Percentiles rank a stretch among this genome's conserved stretches.
phyloP scores from a whole-genome alignment of 2,797 vertebrate genomes.

The Pantherophis vulpinus region DNA sequence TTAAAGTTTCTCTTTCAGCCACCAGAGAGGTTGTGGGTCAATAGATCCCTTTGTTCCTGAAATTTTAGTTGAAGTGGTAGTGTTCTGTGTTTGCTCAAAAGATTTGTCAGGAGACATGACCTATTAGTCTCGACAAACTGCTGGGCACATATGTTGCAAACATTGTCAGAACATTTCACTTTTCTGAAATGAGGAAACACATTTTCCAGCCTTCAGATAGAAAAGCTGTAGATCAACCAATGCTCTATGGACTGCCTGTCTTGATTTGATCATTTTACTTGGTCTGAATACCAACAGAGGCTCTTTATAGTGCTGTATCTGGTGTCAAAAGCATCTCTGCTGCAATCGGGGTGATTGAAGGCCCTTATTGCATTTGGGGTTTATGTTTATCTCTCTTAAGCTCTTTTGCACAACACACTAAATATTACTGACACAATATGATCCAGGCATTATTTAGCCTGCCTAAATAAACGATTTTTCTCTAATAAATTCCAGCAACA shows the following conservation, averaged over 20 bases:
- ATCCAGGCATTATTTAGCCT: slow-evolving; percentile 32
- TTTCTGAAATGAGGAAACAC: slow-evolving; percentile 2
- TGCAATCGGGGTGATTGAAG: not conserved
- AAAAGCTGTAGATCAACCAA: not conserved
- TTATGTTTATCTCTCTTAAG: not conserved
- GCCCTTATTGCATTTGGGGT: not conserved
- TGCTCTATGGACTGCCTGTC: not conserved
- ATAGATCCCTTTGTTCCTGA: not conserved
- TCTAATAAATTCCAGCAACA: slow-evolving; percentile 52
- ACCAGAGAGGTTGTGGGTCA: not conserved
- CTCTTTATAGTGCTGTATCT: not conserved
- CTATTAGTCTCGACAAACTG: slow-evolving; percentile 23
- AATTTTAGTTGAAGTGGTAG: slow-evolving; percentile 13
- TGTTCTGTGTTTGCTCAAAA: not conserved
- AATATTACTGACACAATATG: not conserved
- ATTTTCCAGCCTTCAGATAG: not conserved
- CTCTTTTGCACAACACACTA: not conserved
- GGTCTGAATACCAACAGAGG: slow-evolving; percentile 3
- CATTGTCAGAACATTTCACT: not conserved
- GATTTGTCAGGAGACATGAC: not conserved
- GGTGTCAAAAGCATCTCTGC: not conserved
- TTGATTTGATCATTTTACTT: slow-evolving; percentile 5
- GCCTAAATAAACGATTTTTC: slow-evolving; percentile 46
- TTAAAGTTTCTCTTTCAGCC: not conserved
- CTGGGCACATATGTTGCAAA: not conserved